phyloP scores from a whole-genome alignment of 2,888 invertebrate genomes.

The Lamproptera curius region DNA sequence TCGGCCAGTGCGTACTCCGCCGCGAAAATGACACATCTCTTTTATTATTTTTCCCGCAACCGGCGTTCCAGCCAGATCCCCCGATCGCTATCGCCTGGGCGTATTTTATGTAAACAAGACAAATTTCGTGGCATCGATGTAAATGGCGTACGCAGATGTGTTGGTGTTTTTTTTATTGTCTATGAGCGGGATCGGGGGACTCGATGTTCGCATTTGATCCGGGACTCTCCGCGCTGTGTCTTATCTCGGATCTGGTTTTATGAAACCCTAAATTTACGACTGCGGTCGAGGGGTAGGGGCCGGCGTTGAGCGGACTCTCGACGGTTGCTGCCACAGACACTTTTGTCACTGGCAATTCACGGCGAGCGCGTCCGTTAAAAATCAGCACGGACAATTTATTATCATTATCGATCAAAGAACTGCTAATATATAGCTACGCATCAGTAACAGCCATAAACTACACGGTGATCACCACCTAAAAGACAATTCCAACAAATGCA shows the following conservation, averaged over 20 bases:
- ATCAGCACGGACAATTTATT: no score
- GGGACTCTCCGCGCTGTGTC: conserved; percentile 70
- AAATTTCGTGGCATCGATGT: conserved; percentile 61
- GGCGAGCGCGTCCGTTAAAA: conserved; percentile 69
- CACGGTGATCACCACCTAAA: no score
- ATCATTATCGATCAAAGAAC: no score
- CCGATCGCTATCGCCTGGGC: conserved; percentile 62
- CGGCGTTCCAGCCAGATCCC: conserved; percentile 56
- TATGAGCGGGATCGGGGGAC: conserved; percentile 55
- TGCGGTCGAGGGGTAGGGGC: conserved; percentile 70
- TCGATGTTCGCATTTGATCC: conserved; percentile 67
- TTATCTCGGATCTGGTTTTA: conserved; percentile 78
- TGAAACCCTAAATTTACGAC: conserved; percentile 79
- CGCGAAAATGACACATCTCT: conserved; percentile 57
- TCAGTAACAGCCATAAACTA: no score
- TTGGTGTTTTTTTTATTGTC: conserved; percentile 71
- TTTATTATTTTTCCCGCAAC: conserved; percentile 44
- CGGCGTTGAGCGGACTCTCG: conserved; percentile 69
- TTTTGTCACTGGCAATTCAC: conserved; percentile 74
- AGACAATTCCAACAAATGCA: no score
- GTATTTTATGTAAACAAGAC: conserved; percentile 77
- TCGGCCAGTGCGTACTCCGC: conserved; percentile 39
- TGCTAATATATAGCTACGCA: no score
- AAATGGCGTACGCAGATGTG: conserved; percentile 72
- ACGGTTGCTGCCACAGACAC: conserved; percentile 65